Conservation (phyloP, 2,888 invertebrate species). For the Melolontha melolontha region DNA sequence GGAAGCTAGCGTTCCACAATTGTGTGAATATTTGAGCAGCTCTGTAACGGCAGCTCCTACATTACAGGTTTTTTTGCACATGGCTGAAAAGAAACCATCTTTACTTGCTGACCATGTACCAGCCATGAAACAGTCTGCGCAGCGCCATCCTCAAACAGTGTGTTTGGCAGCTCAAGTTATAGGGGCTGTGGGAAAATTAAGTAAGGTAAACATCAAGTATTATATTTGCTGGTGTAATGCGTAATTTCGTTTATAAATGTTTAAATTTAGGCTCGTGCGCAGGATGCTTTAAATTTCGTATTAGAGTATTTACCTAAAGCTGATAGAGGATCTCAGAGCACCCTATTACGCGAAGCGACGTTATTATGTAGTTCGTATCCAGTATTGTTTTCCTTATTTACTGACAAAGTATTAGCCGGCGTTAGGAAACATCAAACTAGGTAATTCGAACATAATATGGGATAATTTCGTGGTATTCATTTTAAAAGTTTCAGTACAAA, state of each 20-base stretch:
- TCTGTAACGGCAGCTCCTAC: conserved; percentile 73
- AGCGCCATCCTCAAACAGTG: conserved; percentile 74
- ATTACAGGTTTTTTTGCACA: conserved; percentile 80
- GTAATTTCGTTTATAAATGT: not conserved
- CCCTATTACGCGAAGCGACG: conserved; percentile 83
- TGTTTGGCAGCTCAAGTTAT: conserved; percentile 78
- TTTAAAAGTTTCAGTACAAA: conserved; percentile 56
- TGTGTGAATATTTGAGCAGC: conserved; percentile 80
- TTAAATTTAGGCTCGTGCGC: conserved; percentile 77
- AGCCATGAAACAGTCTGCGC: conserved; percentile 76
- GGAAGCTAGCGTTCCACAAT: conserved; percentile 83
- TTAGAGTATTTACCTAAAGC: conserved; percentile 79
- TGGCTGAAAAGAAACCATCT: conserved; percentile 78
- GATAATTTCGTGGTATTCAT: conserved; percentile 6
- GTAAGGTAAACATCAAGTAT: conserved; percentile 67
- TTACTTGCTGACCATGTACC: conserved; percentile 79
- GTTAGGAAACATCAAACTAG: conserved; percentile 73
- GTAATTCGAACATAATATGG: conserved; percentile 51
- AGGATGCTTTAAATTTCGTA: conserved; percentile 85
- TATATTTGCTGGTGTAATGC: too few species aligned
- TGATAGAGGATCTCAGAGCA: conserved; percentile 79
- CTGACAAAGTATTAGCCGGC: conserved; percentile 81
- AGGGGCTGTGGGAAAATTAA: conserved; percentile 78
- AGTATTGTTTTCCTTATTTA: conserved; percentile 83
- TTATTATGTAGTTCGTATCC: conserved; percentile 85